phyloP scores from a whole-genome alignment of 2,888 invertebrate genomes.

The Euplagia quadripunctaria region DNA sequence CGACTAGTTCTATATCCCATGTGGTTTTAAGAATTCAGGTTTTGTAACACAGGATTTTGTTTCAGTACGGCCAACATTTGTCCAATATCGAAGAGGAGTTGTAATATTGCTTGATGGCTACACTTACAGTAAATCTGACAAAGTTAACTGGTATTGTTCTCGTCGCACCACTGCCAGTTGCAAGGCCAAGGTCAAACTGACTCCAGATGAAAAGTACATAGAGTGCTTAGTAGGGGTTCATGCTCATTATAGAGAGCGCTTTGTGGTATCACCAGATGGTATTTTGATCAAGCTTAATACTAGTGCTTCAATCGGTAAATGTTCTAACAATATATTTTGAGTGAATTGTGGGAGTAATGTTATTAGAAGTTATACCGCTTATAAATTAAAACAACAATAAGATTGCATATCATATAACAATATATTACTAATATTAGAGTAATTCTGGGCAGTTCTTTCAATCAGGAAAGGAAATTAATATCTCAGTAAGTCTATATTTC shows the following conservation, averaged over 20 bases:
- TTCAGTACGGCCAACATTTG: slow-evolving; percentile 28
- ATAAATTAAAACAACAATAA: background rate
- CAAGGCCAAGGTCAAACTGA: slow-evolving; percentile 50
- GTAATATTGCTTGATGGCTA: slow-evolving; percentile 50
- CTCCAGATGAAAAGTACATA: slow-evolving; percentile 39
- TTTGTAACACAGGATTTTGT: slow-evolving; percentile 4
- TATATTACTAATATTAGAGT: background rate
- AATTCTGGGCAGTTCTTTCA: background rate
- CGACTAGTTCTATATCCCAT: background rate
- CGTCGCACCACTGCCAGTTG: slow-evolving; percentile 42
- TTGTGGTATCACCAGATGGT: slow-evolving; percentile 11
- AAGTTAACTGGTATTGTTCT: slow-evolving; percentile 53
- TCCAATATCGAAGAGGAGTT: slow-evolving; percentile 41
- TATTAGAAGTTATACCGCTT: too few relatives aligned
- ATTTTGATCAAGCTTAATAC: slow-evolving; percentile 4
- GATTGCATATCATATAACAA: background rate
- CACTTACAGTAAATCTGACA: slow-evolving; percentile 49
- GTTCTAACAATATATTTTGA: background rate
- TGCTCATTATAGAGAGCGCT: slow-evolving; percentile 6
- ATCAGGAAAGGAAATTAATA: background rate
- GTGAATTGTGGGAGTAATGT: background rate
- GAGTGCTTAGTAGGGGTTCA: slow-evolving; percentile 17
- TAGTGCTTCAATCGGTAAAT: slow-evolving; percentile 1
- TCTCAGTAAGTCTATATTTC: background rate
- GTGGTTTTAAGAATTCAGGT: background rate